A percentile compares a stretch with the other conserved stretches of the same genome.
phyloP scores from a whole-genome alignment of 1,140 invertebrate genomes.

The Papilio polyxenes region DNA sequence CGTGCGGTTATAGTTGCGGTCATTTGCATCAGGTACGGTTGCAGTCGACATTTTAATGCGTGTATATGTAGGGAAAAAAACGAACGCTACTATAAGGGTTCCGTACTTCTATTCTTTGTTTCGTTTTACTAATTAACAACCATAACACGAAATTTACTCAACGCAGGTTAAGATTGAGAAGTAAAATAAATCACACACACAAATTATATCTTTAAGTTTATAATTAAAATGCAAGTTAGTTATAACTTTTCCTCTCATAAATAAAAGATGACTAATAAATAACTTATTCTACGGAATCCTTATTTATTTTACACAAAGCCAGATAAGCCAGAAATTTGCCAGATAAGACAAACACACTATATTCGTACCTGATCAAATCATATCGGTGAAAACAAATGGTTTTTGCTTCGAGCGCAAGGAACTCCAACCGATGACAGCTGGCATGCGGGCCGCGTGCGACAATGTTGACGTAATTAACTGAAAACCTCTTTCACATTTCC shows the following conservation, averaged over 20 bases:
- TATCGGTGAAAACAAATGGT: not conserved
- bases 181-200: too few relatives aligned
- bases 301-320: too few relatives aligned
- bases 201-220: too few relatives aligned
- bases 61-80: slow-evolving; percentile 54
- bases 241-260: too few relatives aligned
- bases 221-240: too few relatives aligned
- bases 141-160: too few relatives aligned
- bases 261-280: too few relatives aligned
- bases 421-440: slow-evolving; percentile 57
- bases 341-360: too few relatives aligned
- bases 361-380: not conserved
- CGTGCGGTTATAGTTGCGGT: slow-evolving; percentile 51
- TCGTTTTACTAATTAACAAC: not conserved
- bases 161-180: too few relatives aligned
- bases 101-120: not conserved
- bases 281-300: too few relatives aligned
- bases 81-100: not conserved
- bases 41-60: slow-evolving; percentile 45
- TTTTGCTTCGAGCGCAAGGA: not conserved
- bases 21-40: slow-evolving; percentile 52
- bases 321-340: too few relatives aligned
- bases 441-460: slow-evolving; percentile 54
- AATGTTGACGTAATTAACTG: slow-evolving; percentile 33
- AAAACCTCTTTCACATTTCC: slow-evolving; percentile 28